Percentiles rank a stretch among this genome's conserved stretches.
phyloP scores from a whole-genome alignment of 2,888 invertebrate species.

The Sthenelais limicola region DNA sequence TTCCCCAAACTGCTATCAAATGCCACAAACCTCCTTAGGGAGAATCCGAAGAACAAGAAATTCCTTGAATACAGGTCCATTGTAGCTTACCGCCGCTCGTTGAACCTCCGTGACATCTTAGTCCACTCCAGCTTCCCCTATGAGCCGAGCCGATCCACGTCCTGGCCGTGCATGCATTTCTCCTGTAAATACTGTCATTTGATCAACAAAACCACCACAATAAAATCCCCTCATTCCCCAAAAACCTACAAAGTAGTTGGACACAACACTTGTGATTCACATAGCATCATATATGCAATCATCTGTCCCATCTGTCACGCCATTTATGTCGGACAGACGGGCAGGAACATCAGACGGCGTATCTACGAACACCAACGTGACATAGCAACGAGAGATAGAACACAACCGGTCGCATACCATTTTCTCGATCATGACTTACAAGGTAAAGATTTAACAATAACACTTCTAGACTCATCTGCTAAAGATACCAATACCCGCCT shows the following conservation, averaged over 20 bases:
- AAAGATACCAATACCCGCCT: not conserved
- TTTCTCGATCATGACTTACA: not conserved
- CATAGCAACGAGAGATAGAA: not conserved
- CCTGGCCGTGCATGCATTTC: not conserved
- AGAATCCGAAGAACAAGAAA: not conserved
- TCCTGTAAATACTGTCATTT: not conserved
- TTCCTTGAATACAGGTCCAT: not conserved
- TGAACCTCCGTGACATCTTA: conserved; percentile 4
- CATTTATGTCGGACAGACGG: conserved; percentile 6
- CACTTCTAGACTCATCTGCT: not conserved
- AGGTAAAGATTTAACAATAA: not conserved
- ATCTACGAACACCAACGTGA: not conserved
- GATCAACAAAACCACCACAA: not conserved
- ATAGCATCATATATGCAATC: not conserved
- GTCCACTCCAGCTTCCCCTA: not conserved
- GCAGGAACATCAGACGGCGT: not conserved
- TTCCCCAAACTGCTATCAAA: not conserved
- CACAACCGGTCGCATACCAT: not conserved
- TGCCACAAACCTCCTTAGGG: not conserved
- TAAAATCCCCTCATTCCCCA: not conserved
- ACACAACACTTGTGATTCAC: not conserved
- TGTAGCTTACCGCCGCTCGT: not conserved
- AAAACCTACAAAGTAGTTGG: not conserved
- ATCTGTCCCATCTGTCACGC: not conserved
- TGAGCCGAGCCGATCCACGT: not conserved